A percentile compares a stretch with the other conserved stretches of the same genome.
Evolutionary conservation across 2,888 invertebrate species (phyloP).

Genomic region (Bruchidius siliquastri): DNA sequence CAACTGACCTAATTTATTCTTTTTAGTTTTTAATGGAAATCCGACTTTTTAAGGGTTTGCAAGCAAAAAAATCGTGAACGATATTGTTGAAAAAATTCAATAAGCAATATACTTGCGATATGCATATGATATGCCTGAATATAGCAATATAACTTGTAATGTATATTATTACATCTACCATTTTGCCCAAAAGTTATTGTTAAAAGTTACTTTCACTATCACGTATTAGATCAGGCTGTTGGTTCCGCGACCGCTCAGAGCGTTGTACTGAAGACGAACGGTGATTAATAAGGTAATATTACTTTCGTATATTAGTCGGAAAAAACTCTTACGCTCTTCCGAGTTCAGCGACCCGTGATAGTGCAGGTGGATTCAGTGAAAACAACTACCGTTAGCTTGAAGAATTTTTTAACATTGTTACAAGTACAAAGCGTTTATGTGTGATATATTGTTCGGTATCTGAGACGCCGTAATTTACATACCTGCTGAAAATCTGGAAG

Average conservation of each 20-base stretch:
- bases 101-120: no score
- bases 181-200: not conserved
- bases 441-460: not conserved
- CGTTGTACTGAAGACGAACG: not conserved
- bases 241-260: not conserved
- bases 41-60: no score
- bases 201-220: not conserved
- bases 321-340: not conserved
- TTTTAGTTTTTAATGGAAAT: no score
- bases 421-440: not conserved
- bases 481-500: not conserved
- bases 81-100: no score
- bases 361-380: not conserved
- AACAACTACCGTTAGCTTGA: not conserved
- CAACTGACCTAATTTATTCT: no score
- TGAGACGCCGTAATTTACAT: not conserved
- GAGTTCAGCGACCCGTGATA: not conserved
- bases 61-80: no score
- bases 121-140: no score
- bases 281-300: not conserved
- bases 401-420: not conserved
- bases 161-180: no score
- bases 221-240: not conserved
- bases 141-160: no score
- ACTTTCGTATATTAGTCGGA: not conserved